phyloP scores from a whole-genome alignment of 2,797 vertebrate species.

The Alca torda region DNA sequence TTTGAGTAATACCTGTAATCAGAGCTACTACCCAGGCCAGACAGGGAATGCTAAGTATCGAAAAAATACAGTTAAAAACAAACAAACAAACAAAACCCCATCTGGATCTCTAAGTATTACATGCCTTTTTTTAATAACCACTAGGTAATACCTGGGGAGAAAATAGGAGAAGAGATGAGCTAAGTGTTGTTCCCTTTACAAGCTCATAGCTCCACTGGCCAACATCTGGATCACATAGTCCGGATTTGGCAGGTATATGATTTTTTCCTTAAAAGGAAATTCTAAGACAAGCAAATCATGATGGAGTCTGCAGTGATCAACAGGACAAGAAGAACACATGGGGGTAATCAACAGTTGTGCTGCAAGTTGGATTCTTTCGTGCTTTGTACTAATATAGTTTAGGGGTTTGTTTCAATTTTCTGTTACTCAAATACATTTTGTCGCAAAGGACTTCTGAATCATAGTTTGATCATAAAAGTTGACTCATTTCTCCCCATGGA shows the following conservation, averaged over 20 bases:
- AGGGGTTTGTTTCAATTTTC: not conserved
- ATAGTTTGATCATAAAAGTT: not conserved
- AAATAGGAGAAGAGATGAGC: not conserved
- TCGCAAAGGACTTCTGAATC: not conserved
- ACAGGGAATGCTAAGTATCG: not conserved
- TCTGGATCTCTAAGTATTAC: not conserved
- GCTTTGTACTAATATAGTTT: not conserved
- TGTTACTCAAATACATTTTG: not conserved
- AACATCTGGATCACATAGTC: accelerated
- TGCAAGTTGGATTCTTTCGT: not conserved
- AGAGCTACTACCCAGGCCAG: not conserved
- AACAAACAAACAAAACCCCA: not conserved
- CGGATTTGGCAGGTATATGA: not conserved
- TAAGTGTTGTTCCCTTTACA: not conserved
- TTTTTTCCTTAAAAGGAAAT: not conserved
- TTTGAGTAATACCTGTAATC: not conserved
- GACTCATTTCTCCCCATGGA: not conserved
- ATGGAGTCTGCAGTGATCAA: not conserved
- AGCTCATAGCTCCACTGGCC: not conserved
- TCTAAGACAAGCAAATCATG: not conserved
- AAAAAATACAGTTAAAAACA: not conserved
- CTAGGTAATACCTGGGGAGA: not conserved
- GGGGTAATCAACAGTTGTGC: not conserved
- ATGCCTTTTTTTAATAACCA: not conserved
- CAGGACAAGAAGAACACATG: not conserved